Evolutionary conservation across 2,888 invertebrate genomes (phyloP).

Genomic region (Aleiodes alternator): DNA sequence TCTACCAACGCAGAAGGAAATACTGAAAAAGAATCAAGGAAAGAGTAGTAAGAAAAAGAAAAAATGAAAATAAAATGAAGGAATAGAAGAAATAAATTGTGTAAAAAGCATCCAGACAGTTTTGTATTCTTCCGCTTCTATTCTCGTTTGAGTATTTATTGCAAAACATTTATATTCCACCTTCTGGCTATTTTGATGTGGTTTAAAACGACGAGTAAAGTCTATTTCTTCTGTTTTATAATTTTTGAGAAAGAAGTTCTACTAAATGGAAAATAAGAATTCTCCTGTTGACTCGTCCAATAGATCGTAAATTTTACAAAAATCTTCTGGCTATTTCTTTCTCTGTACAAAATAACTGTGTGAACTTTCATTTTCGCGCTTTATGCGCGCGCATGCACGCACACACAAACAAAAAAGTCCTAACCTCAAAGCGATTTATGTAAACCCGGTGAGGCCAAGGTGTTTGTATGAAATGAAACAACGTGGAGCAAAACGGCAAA

Average conservation of each 20-base stretch:
- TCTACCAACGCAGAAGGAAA: background rate
- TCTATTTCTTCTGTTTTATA: background rate
- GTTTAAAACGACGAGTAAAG: constrained; percentile 22
- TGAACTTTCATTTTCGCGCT: constrained; percentile 70
- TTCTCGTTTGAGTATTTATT: constrained; percentile 19
- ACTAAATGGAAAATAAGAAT: constrained; percentile 20
- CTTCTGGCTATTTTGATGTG: constrained; percentile 7
- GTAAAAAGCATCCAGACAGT: background rate
- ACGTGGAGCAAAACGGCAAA: constrained; percentile 3
- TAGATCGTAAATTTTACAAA: constrained; percentile 16
- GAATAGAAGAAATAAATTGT: background rate
- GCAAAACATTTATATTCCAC: constrained; percentile 33
- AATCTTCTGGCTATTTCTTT: constrained; percentile 25
- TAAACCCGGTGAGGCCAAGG: constrained; percentile 61
- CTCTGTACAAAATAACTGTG: constrained; percentile 51
- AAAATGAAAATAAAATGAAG: constrained; percentile 14
- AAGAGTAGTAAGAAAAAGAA: background rate
- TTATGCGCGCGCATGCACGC: constrained; percentile 59
- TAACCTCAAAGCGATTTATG: constrained; percentile 65
- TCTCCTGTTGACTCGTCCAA: constrained; percentile 22
- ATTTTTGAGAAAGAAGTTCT: background rate
- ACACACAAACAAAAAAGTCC: constrained; percentile 29
- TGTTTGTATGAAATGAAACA: constrained; percentile 1
- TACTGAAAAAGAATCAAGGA: too few relatives aligned
- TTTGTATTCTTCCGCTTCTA: constrained; percentile 27